Base-by-base conservation (phyloP, 2,888 invertebrate genomes). In the Melipona bicolor region DNA sequence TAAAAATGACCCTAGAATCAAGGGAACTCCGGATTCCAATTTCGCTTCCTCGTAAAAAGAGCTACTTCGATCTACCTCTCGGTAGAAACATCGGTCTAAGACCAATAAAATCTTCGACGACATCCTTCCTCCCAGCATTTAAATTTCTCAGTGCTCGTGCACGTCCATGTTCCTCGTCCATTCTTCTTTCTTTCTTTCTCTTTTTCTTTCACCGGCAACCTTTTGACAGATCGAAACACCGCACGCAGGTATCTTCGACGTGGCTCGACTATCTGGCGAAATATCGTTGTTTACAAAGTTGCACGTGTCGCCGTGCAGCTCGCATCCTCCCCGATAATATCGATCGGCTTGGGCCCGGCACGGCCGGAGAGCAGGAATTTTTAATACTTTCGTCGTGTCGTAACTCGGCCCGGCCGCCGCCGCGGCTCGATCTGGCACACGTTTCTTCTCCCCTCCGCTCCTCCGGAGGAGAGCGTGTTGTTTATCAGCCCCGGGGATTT, bases 201-300 rank as follows among this genome's bases (percentile, higher is more conserved):
- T 2, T 43, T 43, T 43, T 59, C 15, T 24, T 13, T n/a, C 56
- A 24, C n/a, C 56, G 15, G 2, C 13, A 15, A 56, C 13, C 56
- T 24, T 59, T 59, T 15, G 56, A 59, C n/a, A 59, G 13, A n/a
- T n/a, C 0, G 56, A n/a, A n/a, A 50, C 21, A 36, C 6, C 43
- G 56, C 19, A 3, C 17, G 21, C 19, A 5, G 11, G 19, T 52
- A 6, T 36, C 50, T 24, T 19, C 17, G 50, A 56, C 24, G 61
- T 67, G n/a, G 4, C 24, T 36, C 67, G 11, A 21, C 27, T 27
- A 72, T 43, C 71, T 24, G 79, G 49, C 56, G 24, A 81, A 81
- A 81, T 70, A 72, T 77, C 67, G 77, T 77, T 83, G 84, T 83
- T 83, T 83, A 76, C 77, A 81, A 83, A 81, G 49, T 67, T 36